A percentile compares a stretch with the other conserved stretches of the same genome.
These are phyloP conservation scores for Dendropsophus ebraccatus DNA, from an alignment of 2,113 vertebrate species.

Conservation along the genomic window DNA sequence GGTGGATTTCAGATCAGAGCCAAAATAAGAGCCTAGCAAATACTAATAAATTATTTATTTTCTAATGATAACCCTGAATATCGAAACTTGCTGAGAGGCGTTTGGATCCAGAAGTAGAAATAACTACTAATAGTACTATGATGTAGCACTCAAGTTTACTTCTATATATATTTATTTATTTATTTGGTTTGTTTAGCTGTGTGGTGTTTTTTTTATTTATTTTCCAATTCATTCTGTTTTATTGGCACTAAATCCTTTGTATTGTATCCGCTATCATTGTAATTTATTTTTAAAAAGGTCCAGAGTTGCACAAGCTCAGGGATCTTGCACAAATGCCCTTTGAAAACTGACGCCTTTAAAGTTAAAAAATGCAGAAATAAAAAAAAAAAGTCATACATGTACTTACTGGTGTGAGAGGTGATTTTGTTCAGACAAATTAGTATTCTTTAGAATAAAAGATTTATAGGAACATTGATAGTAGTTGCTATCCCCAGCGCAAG, in stretches of 20 bases:
- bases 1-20: no score
- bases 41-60: not conserved
- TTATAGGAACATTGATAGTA: not conserved
- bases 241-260: slow-evolving; percentile 9
- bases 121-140: not conserved
- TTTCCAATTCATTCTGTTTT: not conserved
- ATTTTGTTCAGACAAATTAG: not conserved
- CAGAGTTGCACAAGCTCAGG: slow-evolving; percentile 36
- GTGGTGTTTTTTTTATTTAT: slow-evolving; percentile 14
- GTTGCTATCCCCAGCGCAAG: no score
- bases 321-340: slow-evolving; percentile 40
- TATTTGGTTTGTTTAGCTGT: slow-evolving; percentile 18
- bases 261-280: not conserved
- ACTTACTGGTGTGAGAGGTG: slow-evolving; percentile 4
- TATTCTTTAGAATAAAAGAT: not conserved
- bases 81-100: not conserved
- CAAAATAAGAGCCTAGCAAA: not conserved
- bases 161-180: not conserved
- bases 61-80: not conserved
- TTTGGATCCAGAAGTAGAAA: slow-evolving; percentile 43
- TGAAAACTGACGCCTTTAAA: slow-evolving; percentile 15
- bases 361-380: slow-evolving; percentile 20
- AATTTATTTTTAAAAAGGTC: slow-evolving; percentile 32
- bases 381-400: not conserved
- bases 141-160: slow-evolving; percentile 34